These are phyloP conservation scores for Gisinianus flammeolus DNA, from an alignment of 2,888 invertebrate species.

Conservation along the genomic window DNA sequence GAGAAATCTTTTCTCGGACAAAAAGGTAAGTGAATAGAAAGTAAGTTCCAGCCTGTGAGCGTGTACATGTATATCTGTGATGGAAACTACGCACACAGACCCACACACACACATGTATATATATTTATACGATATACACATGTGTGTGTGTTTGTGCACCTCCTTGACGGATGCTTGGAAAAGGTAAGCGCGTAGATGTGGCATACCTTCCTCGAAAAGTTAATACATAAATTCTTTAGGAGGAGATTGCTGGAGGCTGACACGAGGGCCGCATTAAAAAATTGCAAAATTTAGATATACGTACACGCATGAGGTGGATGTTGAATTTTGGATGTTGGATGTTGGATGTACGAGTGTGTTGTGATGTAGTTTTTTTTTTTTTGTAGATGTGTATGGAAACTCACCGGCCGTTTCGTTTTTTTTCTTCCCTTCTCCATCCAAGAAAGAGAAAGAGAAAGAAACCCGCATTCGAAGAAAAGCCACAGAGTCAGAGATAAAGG, in stretches of 20 bases:
- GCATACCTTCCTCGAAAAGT: not conserved
- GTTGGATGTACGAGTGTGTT: not conserved
- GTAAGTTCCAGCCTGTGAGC: not conserved
- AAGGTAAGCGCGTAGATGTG: too few species aligned
- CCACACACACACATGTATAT: not conserved
- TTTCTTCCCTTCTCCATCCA: too few species aligned
- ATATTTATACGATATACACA: too few species aligned
- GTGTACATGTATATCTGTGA: not conserved
- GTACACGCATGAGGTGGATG: not conserved
- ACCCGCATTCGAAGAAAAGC: too few species aligned
- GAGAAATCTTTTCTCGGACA: too few species aligned
- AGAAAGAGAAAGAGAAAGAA: too few species aligned
- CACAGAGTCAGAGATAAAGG: too few species aligned
- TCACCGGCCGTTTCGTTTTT: too few species aligned
- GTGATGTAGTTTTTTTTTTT: too few species aligned
- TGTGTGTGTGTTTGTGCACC: not conserved
- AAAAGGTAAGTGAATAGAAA: too few species aligned
- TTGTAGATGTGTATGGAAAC: too few species aligned
- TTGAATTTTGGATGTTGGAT: constrained; percentile 6
- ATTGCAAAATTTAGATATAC: constrained; percentile 5
- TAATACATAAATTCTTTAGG: constrained; percentile 31
- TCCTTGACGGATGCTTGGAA: too few species aligned
- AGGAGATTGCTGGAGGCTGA: constrained; percentile 12
- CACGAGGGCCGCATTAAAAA: constrained; percentile 27
- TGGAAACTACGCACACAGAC: not conserved